phyloP scores from a whole-genome alignment of 2,888 invertebrate species.

The Thecocarcelia acutangulata region DNA sequence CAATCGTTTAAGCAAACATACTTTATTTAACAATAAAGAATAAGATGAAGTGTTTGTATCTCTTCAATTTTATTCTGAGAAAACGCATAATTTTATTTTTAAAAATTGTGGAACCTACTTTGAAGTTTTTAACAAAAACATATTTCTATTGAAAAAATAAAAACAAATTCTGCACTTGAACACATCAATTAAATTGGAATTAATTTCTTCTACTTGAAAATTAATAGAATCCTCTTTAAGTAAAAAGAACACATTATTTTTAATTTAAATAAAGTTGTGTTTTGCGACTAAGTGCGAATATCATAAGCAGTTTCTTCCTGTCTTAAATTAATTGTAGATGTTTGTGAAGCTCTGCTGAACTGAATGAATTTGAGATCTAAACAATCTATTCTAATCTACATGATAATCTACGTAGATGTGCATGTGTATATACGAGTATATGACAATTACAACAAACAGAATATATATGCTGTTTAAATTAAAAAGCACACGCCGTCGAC shows the following conservation, averaged over 20 bases:
- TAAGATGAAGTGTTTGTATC: too few relatives aligned
- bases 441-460: neutral
- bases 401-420: slow-evolving; percentile 48
- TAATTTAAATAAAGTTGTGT: slow-evolving; percentile 46
- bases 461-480: slow-evolving; percentile 23
- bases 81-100: too few relatives aligned
- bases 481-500: slow-evolving; percentile 15
- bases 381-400: slow-evolving; percentile 66
- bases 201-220: slow-evolving; percentile 55
- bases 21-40: too few relatives aligned
- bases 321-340: slow-evolving; percentile 62
- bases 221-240: slow-evolving; percentile 40
- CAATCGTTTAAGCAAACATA: too few relatives aligned
- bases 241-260: slow-evolving; percentile 15
- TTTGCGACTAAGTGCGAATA: slow-evolving; percentile 38
- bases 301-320: slow-evolving; percentile 65
- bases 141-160: slow-evolving; percentile 6
- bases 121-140: slow-evolving; percentile 23
- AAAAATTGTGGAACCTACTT: neutral
- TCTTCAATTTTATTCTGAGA: too few relatives aligned
- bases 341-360: slow-evolving; percentile 45
- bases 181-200: slow-evolving; percentile 60
- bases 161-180: slow-evolving; percentile 54
- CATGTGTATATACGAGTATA: neutral
- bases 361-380: slow-evolving; percentile 65